These are phyloP conservation scores for Linyphia triangularis DNA, from an alignment of 2,888 invertebrate genomes.

Conservation along the genomic window DNA sequence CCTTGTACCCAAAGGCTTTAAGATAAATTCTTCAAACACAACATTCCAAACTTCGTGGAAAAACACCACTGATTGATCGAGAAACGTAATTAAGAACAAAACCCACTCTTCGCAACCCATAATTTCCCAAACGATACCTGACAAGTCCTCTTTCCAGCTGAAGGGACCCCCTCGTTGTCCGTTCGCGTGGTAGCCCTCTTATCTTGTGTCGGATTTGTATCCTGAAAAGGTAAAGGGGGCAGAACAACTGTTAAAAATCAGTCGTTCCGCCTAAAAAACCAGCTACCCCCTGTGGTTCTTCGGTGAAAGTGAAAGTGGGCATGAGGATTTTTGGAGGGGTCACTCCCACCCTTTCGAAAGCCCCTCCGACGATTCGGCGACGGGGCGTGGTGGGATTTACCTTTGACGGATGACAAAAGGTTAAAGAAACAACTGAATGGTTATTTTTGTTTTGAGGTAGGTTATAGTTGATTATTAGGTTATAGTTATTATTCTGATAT, in stretches of 20 bases:
- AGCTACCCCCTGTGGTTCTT: conserved; percentile 39
- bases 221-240: background rate
- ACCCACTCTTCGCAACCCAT: background rate
- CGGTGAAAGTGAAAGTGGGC: conserved; percentile 56
- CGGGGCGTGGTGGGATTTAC: conserved; percentile 59
- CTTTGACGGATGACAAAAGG: conserved; percentile 73
- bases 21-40: background rate
- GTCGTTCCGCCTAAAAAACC: conserved; percentile 17
- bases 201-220: conserved; percentile 5
- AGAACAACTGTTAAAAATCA: background rate
- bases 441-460: background rate
- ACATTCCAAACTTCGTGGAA: background rate
- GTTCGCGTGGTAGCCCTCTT: background rate
- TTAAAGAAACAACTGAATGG: conserved; percentile 34
- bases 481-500: no score
- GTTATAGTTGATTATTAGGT: no score
- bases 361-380: conserved; percentile 61
- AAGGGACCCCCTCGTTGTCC: background rate
- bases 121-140: conserved; percentile 28
- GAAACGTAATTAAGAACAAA: background rate
- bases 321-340: conserved; percentile 42
- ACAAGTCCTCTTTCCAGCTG: background rate
- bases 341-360: conserved; percentile 58
- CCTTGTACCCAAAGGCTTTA: background rate
- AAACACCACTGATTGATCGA: background rate